Evolutionary conservation across 1,140 invertebrate species (phyloP), one percentile per base, ranked within the genome.

Genomic region (Camponotus pennsylvanicus): DNA sequence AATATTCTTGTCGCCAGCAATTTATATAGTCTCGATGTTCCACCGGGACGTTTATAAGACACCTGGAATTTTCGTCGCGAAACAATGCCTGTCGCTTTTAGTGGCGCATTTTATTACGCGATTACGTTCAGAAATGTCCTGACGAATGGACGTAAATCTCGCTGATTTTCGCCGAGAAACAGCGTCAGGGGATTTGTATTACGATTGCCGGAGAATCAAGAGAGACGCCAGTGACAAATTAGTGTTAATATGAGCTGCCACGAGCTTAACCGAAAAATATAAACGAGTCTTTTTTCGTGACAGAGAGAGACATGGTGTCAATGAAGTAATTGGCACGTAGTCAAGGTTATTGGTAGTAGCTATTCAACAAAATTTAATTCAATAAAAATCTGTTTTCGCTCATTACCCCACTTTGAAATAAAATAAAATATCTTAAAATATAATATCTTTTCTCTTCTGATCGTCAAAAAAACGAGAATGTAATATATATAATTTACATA

Each of bases 51-150:
- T 63, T 83, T 75, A 75, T 83, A 83, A 83, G 79, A 83, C 67
- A 55, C 67, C 40, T 63, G 79, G 79, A 83, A 83, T 83, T 75
- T 75, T 75, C 67, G 69, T 37, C 79, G 69, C 49, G 79, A 61
- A 61, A 73, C 79, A 82, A 83, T 75, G 69, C 32, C 69, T 59
- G 79, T 61, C 79, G 69, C 49, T 34, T 80, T 80, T 34, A 45
- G 64, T n/a, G 49, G 15, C 45, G 21, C 79, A 32, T 83, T 83
- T 83, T 75, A 83, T 75, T 75, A 73, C 55, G 27, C 67, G 67
- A 82, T 82, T 82, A 75, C 79, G 55, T 61, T 42, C 76, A 67
- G 63, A 67, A 78, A 78, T 27, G 59, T 55, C 21, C 79, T 11
- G 55, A 5, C n/a, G 55, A 73, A 61, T 61, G 67, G 40, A 73